Conservation (phyloP, 1,140 invertebrate species). For the Ceratoteleas bidentatus region DNA sequence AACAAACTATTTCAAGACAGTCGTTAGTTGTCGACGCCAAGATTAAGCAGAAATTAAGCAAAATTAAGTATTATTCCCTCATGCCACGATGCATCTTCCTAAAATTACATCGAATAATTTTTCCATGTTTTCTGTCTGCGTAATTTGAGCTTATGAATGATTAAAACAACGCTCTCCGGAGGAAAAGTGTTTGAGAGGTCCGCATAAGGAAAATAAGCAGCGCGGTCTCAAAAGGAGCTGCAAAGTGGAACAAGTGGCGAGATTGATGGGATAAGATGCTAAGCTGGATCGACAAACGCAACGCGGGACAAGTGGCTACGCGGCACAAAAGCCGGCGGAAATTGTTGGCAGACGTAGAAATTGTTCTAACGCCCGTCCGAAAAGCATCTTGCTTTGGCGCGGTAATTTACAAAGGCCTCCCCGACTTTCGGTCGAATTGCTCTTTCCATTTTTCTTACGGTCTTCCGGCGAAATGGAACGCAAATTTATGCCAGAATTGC, state of each 20-base stretch:
- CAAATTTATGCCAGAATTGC: no score
- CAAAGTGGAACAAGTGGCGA: constrained; percentile 20
- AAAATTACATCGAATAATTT: no score
- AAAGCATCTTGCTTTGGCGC: neutral
- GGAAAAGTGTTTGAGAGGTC: constrained; percentile 16
- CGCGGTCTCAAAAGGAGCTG: constrained; percentile 20
- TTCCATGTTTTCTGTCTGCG: no score
- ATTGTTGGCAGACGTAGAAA: constrained; percentile 13
- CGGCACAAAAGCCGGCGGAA: constrained; percentile 8
- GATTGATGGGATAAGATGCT: constrained; percentile 27
- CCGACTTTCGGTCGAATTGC: no score
- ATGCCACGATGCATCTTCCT: no score
- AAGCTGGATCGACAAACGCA: constrained; percentile 26
- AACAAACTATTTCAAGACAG: no score
- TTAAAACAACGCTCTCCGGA: constrained; percentile 16
- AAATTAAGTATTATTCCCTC: no score
- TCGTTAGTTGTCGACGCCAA: no score
- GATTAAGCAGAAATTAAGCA: no score
- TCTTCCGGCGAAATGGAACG: no score
- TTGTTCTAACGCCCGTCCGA: constrained; percentile 6
- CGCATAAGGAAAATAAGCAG: no score
- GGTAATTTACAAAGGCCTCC: neutral
- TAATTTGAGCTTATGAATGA: constrained; percentile 7
- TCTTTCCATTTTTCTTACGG: no score
- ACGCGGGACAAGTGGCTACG: constrained; percentile 3